These are phyloP conservation scores for Heliconius hermathena DNA, from an alignment of 1,140 invertebrate species.

Conservation along the genomic window DNA sequence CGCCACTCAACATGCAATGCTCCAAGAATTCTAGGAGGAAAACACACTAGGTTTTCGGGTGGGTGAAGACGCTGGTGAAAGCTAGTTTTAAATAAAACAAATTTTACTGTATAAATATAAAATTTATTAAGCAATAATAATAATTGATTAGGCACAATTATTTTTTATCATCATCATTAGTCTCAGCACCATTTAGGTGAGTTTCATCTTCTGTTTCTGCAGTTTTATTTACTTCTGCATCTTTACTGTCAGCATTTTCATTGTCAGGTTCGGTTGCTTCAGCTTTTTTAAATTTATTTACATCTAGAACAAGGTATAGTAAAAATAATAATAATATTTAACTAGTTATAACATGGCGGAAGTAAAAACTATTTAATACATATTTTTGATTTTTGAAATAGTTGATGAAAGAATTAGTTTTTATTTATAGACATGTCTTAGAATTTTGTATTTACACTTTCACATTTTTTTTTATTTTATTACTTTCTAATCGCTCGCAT, in stretches of 20 bases:
- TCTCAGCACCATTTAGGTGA: conserved; percentile 37
- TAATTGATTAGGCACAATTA: background rate
- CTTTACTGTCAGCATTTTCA: conserved; percentile 30
- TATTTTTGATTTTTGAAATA: too few species aligned
- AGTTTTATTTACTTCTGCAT: conserved; percentile 22
- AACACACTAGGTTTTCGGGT: too few species aligned
- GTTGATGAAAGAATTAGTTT: too few species aligned
- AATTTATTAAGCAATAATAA: background rate
- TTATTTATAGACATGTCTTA: too few species aligned
- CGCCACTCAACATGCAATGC: background rate
- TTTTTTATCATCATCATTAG: conserved; percentile 17
- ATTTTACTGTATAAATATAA: background rate
- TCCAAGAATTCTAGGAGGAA: background rate
- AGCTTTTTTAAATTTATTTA: conserved; percentile 68
- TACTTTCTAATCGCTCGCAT: too few species aligned
- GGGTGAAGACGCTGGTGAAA: too few species aligned
- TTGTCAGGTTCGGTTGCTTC: conserved; percentile 40
- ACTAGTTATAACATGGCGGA: too few species aligned
- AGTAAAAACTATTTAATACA: too few species aligned
- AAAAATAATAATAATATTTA: too few species aligned
- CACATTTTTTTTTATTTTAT: too few species aligned
- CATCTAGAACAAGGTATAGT: conserved; percentile 46
- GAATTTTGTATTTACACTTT: too few species aligned
- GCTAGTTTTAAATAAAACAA: background rate
- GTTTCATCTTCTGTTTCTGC: background rate